These are phyloP conservation scores for Gulo gulo DNA, from an alignment of 2,113 vertebrate genomes.

Conservation along the genomic window DNA sequence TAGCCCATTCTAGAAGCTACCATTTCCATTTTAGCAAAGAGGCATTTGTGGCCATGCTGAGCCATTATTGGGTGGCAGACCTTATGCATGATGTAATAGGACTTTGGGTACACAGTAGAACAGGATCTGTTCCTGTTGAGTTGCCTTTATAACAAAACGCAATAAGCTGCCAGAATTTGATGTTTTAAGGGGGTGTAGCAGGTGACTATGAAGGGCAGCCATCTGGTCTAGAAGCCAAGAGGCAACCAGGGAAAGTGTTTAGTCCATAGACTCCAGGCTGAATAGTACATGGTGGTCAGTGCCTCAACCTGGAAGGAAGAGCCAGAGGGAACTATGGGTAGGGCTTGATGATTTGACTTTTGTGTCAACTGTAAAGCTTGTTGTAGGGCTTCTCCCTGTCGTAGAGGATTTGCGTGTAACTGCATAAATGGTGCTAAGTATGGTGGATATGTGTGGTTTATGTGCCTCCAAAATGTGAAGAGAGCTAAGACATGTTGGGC, in stretches of 20 bases:
- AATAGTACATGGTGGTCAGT: neutral
- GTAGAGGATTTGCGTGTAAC: neutral
- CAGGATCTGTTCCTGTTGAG: neutral
- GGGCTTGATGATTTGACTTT: neutral
- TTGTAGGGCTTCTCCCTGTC: neutral
- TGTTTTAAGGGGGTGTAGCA: neutral
- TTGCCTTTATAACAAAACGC: neutral
- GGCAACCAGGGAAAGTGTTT: neutral
- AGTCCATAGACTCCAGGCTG: neutral
- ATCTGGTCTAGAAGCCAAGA: neutral
- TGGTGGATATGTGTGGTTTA: neutral
- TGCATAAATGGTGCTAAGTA: neutral
- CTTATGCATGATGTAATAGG: neutral
- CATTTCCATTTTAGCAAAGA: neutral
- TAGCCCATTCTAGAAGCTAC: neutral
- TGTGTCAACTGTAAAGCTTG: neutral
- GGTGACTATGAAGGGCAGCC: neutral
- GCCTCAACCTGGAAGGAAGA: neutral
- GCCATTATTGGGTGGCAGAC: neutral
- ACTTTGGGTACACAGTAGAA: neutral
- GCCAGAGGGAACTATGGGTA: neutral
- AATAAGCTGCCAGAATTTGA: neutral
- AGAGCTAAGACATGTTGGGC: neutral
- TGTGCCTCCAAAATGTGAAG: neutral
- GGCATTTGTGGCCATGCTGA: neutral